phyloP scores from a whole-genome alignment of 2,888 invertebrate species.

The Reticulitermes lucifugus region DNA sequence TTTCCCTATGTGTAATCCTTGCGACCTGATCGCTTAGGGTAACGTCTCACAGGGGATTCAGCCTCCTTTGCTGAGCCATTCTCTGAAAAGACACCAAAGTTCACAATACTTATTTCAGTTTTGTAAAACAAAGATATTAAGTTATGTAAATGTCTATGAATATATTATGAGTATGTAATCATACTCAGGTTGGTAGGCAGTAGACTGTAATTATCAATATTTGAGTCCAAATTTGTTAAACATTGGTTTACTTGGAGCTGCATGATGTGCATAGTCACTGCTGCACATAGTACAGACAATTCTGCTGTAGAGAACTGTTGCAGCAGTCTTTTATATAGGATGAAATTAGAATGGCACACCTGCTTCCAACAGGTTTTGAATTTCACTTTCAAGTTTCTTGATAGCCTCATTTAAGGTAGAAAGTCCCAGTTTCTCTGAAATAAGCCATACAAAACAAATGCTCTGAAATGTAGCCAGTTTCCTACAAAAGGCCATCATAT shows the following conservation, averaged over 20 bases:
- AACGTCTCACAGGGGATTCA: background rate
- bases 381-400: slow-evolving; percentile 18
- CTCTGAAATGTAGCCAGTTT: too few species aligned
- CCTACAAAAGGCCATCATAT: too few species aligned
- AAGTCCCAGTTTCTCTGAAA: slow-evolving; percentile 4
- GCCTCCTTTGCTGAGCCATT: background rate
- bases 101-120: background rate
- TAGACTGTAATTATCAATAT: background rate
- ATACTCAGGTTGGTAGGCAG: background rate
- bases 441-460: background rate
- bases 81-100: background rate
- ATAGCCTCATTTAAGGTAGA: background rate
- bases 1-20: slow-evolving; percentile 42
- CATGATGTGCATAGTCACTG: background rate
- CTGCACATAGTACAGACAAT: background rate
- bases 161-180: too few species aligned
- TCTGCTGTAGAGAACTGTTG: background rate
- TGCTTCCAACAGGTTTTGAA: background rate
- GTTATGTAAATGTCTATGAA: too few species aligned
- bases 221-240: background rate
- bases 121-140: too few species aligned
- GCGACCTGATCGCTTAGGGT: slow-evolving; percentile 20
- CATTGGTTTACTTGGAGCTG: background rate
- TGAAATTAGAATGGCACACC: background rate
- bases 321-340: background rate